Evolutionary conservation across 2,797 vertebrate genomes (phyloP), one percentile per base, ranked within the genome.

Genomic region (Poeciliopsis infans): DNA sequence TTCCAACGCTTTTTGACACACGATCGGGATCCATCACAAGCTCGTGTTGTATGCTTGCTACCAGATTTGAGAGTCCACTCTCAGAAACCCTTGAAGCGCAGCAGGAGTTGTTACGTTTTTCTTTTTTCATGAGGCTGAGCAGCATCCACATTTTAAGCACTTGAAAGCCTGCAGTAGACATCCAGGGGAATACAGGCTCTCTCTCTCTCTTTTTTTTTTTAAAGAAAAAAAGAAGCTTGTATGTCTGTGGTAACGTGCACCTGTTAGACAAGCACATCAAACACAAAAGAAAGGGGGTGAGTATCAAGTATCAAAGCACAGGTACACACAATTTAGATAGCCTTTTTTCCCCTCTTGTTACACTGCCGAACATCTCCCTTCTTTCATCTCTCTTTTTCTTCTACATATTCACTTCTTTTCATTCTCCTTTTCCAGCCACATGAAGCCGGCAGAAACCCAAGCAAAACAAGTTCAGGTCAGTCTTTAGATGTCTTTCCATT

Each of bases 401-500:
- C 2, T 12, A 49, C 16, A 10, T 23, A 23, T 72, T 53, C 41
- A 36, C 36, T 1, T 12, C 8, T 3, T 49, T 72, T 79, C 47
- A 72, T 69, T 55, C 28, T 78, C 2, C 78, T 71, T 77, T 76
- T 81, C 46, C 83, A 95, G 94, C 61, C 57, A n/a, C 85, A 91
- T 83, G 92, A 79, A 91, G 75, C 79, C 86, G 68, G 13, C 5
- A 51, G 73, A 83, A 7, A 64, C 18, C 69, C 85, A 82, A 49
- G 72, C 28, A 1, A 87, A 88, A 73, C 87, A 91, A 12, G 83
- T 90, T 15, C 84, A 91, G 90, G 94, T 95, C 77, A 82, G 91
- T 76, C 33, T 31, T 2, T 7, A 36, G 61, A 53, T 76, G 64
- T 80, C 66, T 66, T 28, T 57, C 53, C 43, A 25, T 51, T 33